Evolutionary conservation across 2,888 invertebrate species (phyloP), one percentile per base, ranked within the genome.

Genomic region (Eupithecia pulchellata): DNA sequence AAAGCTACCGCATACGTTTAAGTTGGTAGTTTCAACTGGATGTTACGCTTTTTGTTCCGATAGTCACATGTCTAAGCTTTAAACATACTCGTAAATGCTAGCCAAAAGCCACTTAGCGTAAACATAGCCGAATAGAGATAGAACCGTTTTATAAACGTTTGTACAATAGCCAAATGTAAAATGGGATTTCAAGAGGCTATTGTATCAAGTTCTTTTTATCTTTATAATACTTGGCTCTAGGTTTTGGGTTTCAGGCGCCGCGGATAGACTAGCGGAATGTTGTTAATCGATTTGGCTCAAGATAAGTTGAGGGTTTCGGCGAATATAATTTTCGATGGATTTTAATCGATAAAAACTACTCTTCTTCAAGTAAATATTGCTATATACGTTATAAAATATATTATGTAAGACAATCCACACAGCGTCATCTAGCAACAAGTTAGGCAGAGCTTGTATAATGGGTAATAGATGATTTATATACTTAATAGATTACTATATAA

Each of bases 41-140:
- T 20, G 2, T 4, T 14, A 27, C 14, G 0, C 2, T 5, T 20
- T 13, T 25, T 20, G 25, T 34, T 61, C 0, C 4, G 25, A 36
- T 5, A 14, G 34, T 29, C 62, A 30, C 32, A 58, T 72, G 57
- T 68, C 68, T 72, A 47, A 25, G 34, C 47, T 34, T 76, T 78
- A 74, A 78, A 82, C 25, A 52, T 52, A 52, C 52, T 81, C 85
- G 83, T 83, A 84, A 83, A 84, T 82, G 81, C 82, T 81, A 80
- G 81, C 78, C 77, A 81, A 82, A 81, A 74, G 79, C 78, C 75
- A 81, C 76, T 80, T 81, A 81, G 80, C 73, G 79, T 81, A 81
- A 82, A 82, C 77, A 79, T 75, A 75, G 77, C 77, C 74, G 75
- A 81, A 83, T 80, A 80, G 75, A 75, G 75, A 77, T 71, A 68